These are phyloP conservation scores for Maccullochella peelii DNA, from an alignment of 2,113 vertebrate genomes.

Conservation along the genomic window DNA sequence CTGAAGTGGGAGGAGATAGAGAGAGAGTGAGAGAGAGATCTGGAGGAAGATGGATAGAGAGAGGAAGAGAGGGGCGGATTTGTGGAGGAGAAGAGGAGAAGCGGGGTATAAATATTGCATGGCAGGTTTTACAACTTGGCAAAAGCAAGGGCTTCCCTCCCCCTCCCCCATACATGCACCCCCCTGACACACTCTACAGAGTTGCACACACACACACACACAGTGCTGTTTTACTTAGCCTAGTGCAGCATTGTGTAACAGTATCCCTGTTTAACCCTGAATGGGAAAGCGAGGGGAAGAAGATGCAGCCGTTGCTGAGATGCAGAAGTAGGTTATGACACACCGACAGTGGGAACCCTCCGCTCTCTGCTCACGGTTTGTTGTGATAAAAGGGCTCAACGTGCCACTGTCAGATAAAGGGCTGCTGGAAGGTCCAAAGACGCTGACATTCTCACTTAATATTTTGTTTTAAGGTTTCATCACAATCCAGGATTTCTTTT, in stretches of 20 bases:
- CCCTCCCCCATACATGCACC: conserved; percentile 29
- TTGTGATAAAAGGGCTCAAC: background rate
- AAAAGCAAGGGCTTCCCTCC: conserved; percentile 62
- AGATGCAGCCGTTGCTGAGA: background rate
- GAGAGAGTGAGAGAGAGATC: background rate
- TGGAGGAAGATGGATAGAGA: conserved; percentile 10
- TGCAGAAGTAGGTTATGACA: conserved; percentile 27
- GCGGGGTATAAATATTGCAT: conserved; percentile 72
- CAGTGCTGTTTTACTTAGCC: conserved; percentile 16
- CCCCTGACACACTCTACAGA: conserved; percentile 47
- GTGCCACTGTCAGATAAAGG: background rate
- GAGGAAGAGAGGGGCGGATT: background rate
- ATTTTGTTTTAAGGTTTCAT: background rate
- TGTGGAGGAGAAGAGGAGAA: conserved; percentile 21
- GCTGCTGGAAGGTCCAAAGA: background rate
- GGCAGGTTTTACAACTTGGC: conserved; percentile 71
- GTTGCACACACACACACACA: conserved; percentile 4
- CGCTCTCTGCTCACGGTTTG: background rate
- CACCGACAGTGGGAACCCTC: background rate
- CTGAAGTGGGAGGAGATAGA: background rate
- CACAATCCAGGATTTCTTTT: background rate
- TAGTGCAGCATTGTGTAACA: conserved; percentile 38
- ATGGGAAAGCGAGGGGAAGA: background rate
- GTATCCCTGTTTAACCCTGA: conserved; percentile 60
- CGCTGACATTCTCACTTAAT: background rate